Base-by-base conservation (phyloP, 2,113 vertebrate species). In the Hyperoodon ampullatus region DNA sequence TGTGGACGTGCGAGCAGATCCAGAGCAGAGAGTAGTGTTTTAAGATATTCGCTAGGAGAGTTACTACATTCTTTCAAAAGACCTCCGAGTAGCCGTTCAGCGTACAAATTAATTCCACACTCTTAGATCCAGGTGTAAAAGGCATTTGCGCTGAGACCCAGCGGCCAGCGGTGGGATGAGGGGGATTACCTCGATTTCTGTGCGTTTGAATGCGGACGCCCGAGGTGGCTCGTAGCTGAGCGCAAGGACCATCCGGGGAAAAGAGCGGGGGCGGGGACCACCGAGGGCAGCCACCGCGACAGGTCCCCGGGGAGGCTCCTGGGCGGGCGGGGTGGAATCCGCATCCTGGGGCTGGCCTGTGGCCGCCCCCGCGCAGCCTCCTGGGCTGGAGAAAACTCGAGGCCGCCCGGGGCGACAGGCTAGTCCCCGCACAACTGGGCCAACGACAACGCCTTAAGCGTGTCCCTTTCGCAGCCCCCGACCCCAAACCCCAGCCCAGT, bases 181-280 rank as follows among this genome's bases (percentile, higher is more conserved):
- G 2, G 15, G 33, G 14, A 44, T 33, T 0, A 15, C 24, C 50
- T 68, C 0, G 0, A 8, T 65, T 88, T 85, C 50, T 85, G 33
- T n/a, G 7, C 1, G 0, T 2, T 61, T 85, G 42, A 15, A 75
- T 5, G 1, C 23, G 5, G 63, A 15, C 1, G 13, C 90, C 8
- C 1, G 18, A 2, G 8, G 55, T 4, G 58, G 60, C 58, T 60
- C 58, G 39, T 1, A 5, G 26, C 26, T n/a, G 61, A 55, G 33
- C 13, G 1, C 23, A 21, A 24, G 13, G 33, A 10, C 21, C 21
- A 33, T 50, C 8, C 3, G 23, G n/a, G 7, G 39, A 3, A 12
- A 6, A 15, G 5, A 2, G 4, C 12, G 19, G 55, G n/a, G 0
- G 4, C 7, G 5, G 18, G 5, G 8, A 13, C 5, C 8, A 1